phyloP scores from a whole-genome alignment of 2,797 vertebrate genomes.

The Clarias platycephalus region DNA sequence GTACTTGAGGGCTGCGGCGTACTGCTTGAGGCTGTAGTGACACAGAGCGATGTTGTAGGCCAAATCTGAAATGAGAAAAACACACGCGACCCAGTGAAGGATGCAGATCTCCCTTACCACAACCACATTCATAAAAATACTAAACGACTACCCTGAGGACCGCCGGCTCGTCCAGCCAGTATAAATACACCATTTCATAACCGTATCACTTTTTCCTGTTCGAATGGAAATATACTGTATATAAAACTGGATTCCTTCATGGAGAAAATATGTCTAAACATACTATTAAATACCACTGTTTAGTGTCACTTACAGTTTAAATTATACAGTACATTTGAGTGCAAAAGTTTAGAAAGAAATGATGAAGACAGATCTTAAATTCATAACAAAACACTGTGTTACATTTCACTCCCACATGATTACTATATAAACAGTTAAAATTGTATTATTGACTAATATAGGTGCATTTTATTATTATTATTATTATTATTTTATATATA shows the following conservation, averaged over 20 bases:
- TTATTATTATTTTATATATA: no score
- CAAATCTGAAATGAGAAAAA: constrained; percentile 69
- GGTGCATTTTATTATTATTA: no score
- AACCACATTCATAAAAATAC: constrained; percentile 40
- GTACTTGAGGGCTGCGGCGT: constrained; percentile 80
- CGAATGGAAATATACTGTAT: not conserved
- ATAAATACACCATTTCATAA: not conserved
- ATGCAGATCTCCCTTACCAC: constrained; percentile 23
- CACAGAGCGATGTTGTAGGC: constrained; percentile 92
- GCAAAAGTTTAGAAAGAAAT: not conserved
- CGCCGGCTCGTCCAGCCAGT: constrained; percentile 18
- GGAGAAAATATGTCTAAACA: not conserved
- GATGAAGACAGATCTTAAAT: not conserved
- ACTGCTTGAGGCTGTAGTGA: constrained; percentile 86
- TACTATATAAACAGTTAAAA: not conserved
- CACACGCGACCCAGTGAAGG: not conserved
- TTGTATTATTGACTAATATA: not conserved
- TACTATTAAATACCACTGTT: not conserved
- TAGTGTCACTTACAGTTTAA: not conserved
- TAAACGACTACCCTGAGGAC: constrained; percentile 47
- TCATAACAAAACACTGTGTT: not conserved
- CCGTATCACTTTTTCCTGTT: not conserved
- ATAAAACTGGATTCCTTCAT: not conserved
- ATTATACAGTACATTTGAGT: not conserved
- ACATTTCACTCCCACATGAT: not conserved